A percentile compares a stretch with the other conserved stretches of the same genome.
Evolutionary conservation across 2,797 vertebrate genomes (phyloP).

Genomic region (Synaphobranchus kaupii): DNA sequence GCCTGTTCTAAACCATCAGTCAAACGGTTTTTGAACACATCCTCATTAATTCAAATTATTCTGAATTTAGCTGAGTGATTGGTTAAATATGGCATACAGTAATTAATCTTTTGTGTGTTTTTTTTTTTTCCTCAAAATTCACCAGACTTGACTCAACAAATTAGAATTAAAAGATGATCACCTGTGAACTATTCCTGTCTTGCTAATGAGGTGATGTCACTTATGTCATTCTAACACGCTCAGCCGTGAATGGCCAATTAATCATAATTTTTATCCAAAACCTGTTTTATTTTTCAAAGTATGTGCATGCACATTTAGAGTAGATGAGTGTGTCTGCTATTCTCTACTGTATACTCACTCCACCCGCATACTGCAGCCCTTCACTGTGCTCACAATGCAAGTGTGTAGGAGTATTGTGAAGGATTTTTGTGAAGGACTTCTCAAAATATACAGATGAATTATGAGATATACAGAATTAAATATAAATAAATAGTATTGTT

Average conservation of each 20-base stretch:
- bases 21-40: too few species aligned
- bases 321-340: background rate
- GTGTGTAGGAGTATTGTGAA: background rate
- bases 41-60: too few species aligned
- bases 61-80: too few species aligned
- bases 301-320: background rate
- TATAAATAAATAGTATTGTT: background rate
- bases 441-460: background rate
- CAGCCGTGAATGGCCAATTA: background rate
- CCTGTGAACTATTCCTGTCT: background rate
- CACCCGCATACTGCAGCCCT: background rate
- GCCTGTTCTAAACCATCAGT: too few species aligned
- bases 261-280: background rate
- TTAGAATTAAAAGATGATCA: background rate
- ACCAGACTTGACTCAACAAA: background rate
- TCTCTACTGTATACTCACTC: background rate
- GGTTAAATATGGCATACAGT: too few species aligned
- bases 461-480: background rate
- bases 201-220: background rate
- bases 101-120: background rate
- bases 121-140: background rate
- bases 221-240: background rate
- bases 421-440: background rate
- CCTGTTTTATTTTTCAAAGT: background rate
- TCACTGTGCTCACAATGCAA: background rate